Conservation (phyloP, 2,888 invertebrate species). For the Oxytorus armatus region DNA sequence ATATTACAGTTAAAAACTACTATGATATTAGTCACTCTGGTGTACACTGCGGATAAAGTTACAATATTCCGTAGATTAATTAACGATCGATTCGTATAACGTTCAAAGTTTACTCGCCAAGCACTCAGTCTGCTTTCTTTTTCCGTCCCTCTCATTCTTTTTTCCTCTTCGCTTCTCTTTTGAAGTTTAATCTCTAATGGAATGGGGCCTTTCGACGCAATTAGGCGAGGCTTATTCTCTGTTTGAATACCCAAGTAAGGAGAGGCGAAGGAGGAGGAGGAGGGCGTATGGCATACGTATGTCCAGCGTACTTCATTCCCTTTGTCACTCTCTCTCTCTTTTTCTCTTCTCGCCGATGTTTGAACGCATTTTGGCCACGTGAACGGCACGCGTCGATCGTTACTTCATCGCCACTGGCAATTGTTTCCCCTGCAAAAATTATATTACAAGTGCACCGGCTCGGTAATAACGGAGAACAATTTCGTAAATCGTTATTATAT, state of each 20-base stretch:
- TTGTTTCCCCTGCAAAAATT: conserved; percentile 79
- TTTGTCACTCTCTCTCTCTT: conserved; percentile 1
- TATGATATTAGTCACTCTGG: conserved; percentile 7
- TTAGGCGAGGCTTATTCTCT: conserved; percentile 79
- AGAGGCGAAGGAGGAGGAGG: conserved; percentile 36
- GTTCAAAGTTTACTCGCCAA: conserved; percentile 39
- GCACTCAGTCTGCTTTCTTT: conserved; percentile 4
- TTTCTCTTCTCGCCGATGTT: conserved; percentile 69
- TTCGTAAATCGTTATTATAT: neutral
- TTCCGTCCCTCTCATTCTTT: neutral
- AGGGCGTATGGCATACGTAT: conserved; percentile 31
- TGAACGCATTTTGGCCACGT: conserved; percentile 79
- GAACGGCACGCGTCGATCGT: conserved; percentile 80
- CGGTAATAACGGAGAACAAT: conserved; percentile 27
- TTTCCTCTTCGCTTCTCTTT: conserved; percentile 70
- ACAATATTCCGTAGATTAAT: conserved; percentile 70
- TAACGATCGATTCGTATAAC: conserved; percentile 68
- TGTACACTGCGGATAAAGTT: conserved; percentile 2
- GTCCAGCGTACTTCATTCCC: conserved; percentile 57
- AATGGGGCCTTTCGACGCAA: conserved; percentile 75
- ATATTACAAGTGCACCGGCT: conserved; percentile 65
- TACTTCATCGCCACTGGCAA: conserved; percentile 77
- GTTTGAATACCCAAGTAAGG: conserved; percentile 59
- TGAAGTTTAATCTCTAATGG: conserved; percentile 82
- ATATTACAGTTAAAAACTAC: conserved; percentile 20